A percentile compares a stretch with the other conserved stretches of the same genome.
phyloP scores from a whole-genome alignment of 2,797 vertebrate genomes.

The Numenius phaeopus region DNA sequence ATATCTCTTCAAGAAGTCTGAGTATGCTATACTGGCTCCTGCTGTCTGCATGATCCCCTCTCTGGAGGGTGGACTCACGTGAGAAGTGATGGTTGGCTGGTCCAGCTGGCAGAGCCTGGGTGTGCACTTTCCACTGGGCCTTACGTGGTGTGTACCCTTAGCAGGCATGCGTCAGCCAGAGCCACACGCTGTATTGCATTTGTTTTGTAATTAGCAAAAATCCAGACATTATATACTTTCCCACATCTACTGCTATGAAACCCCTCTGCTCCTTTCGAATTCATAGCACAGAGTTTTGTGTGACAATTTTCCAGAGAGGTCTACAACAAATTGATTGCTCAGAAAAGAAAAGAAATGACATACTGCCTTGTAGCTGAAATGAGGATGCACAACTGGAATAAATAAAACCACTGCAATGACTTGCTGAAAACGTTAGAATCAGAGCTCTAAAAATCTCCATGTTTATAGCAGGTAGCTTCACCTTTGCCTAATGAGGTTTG shows the following conservation, averaged over 20 bases:
- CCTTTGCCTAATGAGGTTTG: not conserved
- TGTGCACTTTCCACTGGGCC: not conserved
- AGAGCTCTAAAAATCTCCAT: not conserved
- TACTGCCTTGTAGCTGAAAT: not conserved
- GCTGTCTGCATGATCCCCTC: not conserved
- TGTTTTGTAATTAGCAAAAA: not conserved
- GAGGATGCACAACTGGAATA: not conserved
- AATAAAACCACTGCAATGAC: not conserved
- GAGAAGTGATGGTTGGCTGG: not conserved
- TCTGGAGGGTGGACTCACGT: not conserved
- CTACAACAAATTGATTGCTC: not conserved
- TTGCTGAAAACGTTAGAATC: not conserved
- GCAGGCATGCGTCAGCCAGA: not conserved
- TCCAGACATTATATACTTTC: not conserved
- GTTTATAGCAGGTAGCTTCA: not conserved
- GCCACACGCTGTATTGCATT: not conserved
- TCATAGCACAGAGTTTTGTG: not conserved
- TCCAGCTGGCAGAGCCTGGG: not conserved
- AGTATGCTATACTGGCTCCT: not conserved
- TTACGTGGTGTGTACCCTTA: not conserved
- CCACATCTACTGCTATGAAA: not conserved
- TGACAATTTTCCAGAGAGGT: not conserved
- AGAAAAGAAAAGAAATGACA: not conserved
- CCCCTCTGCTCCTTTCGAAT: not conserved
- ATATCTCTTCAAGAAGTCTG: not conserved